Evolutionary conservation across 2,888 invertebrate species (phyloP), one percentile per base, ranked within the genome.

Genomic region (Drosophila trichaetosa): DNA sequence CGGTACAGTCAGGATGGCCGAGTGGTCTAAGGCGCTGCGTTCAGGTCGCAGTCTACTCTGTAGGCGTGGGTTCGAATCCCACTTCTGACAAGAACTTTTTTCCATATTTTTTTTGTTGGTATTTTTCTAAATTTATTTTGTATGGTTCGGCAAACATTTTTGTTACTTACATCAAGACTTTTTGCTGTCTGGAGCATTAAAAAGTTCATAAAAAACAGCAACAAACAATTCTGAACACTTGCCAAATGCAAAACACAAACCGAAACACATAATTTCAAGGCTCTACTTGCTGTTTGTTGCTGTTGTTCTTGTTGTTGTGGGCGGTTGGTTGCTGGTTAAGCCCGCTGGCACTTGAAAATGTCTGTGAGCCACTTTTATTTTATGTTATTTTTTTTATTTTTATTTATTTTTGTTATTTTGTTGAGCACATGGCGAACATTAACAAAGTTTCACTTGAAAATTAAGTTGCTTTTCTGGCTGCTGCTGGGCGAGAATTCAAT

Each of bases 391-490:
- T 10, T 27, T 1, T 27, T 18, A 1, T 1, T 24, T 11, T 2
- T 36, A 4, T 36, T 24, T n/a, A 2, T 36, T 13, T 40, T n/a
- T 33, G 33, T 33, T 33, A 33, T 21, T 16, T 57, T 21, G 34
- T 24, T 49, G 61, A 72, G 73, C 79, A 77, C 83, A 75, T 88
- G 81, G 81, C 71, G 69, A 76, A 72, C 80, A 79, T 83, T 81
- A 79, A 86, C 86, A 88, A 86, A 79, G 88, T 87, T 84, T 87
- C 75, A 76, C 73, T 78, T 77, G 81, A 64, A 87, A 89, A 87
- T 89, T 78, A 78, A 80, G 81, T 79, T 88, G 89, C 81, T 81
- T 83, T 77, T 69, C 79, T 77, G 90, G 77, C 82, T 78, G 68
- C 64, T 68, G 78, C 69, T 69, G 73, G 68, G 79, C 58, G 59